Evolutionary conservation across 2,888 invertebrate genomes (phyloP).

Genomic region (Noctua fimbriata): DNA sequence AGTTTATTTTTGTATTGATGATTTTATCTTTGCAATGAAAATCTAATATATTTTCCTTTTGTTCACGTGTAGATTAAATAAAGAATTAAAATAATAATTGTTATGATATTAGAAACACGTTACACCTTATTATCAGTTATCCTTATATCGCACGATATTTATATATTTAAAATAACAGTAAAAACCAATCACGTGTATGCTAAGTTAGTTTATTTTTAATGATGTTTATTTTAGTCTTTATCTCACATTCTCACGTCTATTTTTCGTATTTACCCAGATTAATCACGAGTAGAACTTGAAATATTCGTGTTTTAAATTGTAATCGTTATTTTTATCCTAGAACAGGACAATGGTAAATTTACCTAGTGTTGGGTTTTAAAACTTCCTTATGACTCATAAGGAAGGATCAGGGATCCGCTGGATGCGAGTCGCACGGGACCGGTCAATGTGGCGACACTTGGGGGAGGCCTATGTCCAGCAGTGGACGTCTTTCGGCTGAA

Average conservation of each 20-base stretch:
- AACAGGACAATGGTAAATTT: background rate
- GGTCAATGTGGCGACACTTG: too few relatives aligned
- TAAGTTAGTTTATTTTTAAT: background rate
- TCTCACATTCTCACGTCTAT: background rate
- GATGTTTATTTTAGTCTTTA: background rate
- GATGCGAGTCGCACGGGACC: too few relatives aligned
- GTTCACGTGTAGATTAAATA: background rate
- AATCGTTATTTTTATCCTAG: slow-evolving; percentile 2
- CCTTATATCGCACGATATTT: slow-evolving; percentile 12
- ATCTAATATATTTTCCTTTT: background rate
- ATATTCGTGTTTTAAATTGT: background rate
- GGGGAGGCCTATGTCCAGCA: too few relatives aligned
- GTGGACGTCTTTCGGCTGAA: too few relatives aligned
- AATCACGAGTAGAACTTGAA: slow-evolving; percentile 10
- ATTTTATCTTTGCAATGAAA: slow-evolving; percentile 11
- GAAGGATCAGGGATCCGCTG: too few relatives aligned
- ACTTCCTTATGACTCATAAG: too few relatives aligned
- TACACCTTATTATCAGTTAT: slow-evolving; percentile 15
- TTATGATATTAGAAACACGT: background rate
- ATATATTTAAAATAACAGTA: background rate
- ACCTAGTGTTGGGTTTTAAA: background rate
- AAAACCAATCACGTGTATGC: slow-evolving; percentile 9
- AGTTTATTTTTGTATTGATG: slow-evolving; percentile 11
- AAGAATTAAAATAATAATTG: slow-evolving; percentile 8
- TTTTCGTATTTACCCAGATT: slow-evolving; percentile 19